Evolutionary conservation across 1,140 invertebrate species (phyloP).

Genomic region (Drosophila prosaltans): DNA sequence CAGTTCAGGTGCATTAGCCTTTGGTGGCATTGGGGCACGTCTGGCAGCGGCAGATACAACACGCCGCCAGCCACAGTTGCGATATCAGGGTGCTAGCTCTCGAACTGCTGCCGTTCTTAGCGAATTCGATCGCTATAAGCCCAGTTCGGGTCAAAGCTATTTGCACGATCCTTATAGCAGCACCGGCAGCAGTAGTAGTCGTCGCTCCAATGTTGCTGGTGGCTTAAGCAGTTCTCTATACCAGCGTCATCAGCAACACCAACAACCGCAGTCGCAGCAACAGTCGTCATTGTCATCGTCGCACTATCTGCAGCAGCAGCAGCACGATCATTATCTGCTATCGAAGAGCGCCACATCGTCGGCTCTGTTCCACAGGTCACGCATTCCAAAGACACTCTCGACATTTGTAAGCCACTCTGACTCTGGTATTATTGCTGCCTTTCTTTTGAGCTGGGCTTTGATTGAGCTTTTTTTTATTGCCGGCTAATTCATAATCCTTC

Average conservation of each 20-base stretch:
- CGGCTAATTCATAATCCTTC: constrained; percentile 25
- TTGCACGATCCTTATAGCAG: constrained; percentile 65
- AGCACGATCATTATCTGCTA: constrained; percentile 73
- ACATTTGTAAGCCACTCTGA: constrained; percentile 80
- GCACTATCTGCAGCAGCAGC: constrained; percentile 69
- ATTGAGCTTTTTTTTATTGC: constrained; percentile 49
- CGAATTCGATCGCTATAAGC: constrained; percentile 71
- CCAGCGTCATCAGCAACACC: constrained; percentile 47
- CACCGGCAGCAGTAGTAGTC: constrained; percentile 31
- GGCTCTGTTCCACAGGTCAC: constrained; percentile 81
- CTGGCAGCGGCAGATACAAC: constrained; percentile 67
- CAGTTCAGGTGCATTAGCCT: constrained; percentile 75
- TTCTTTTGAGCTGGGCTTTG: constrained; percentile 21
- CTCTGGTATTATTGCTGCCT: constrained; percentile 17
- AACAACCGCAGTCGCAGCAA: constrained; percentile 49
- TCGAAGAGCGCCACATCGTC: constrained; percentile 80
- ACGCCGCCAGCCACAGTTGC: constrained; percentile 58
- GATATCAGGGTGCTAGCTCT: constrained; percentile 70
- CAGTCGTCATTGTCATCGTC: constrained; percentile 56
- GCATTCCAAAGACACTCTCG: constrained; percentile 83
- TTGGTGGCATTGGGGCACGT: constrained; percentile 77
- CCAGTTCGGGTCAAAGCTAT: constrained; percentile 52
- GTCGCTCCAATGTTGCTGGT: constrained; percentile 49
- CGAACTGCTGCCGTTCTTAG: constrained; percentile 75
- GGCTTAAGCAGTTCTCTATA: constrained; percentile 50